phyloP scores from a whole-genome alignment of 1,140 invertebrate species.

The Paracyclopina nana region DNA sequence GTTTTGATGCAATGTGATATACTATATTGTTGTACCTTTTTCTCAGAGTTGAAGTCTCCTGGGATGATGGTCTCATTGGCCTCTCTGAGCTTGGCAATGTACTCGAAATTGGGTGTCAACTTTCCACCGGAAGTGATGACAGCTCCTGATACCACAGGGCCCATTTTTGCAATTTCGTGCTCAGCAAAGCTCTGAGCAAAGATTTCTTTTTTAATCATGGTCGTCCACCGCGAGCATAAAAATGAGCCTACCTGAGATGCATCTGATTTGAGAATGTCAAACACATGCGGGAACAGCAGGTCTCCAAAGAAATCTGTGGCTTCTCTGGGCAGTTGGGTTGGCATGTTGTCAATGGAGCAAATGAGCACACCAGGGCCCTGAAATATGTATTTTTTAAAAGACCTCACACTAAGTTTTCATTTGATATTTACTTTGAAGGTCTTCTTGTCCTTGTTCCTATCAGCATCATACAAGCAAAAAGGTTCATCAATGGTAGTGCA shows the following conservation, averaged over 20 bases:
- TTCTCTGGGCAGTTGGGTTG: slow-evolving; percentile 89
- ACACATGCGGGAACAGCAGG: slow-evolving; percentile 63
- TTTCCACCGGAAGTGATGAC: slow-evolving; percentile 89
- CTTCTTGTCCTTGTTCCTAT: slow-evolving; percentile 87
- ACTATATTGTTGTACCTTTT: too few relatives aligned
- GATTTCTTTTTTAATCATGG: too few relatives aligned
- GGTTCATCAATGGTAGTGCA: slow-evolving; percentile 83
- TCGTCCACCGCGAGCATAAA: slow-evolving; percentile 25
- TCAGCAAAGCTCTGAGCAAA: slow-evolving; percentile 6
- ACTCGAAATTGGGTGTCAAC: slow-evolving; percentile 78
- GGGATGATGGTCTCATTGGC: slow-evolving; percentile 25
- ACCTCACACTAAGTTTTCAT: too few relatives aligned
- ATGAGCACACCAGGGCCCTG: slow-evolving; percentile 87
- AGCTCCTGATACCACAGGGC: slow-evolving; percentile 36
- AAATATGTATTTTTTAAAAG: too few relatives aligned
- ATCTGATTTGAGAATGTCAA: slow-evolving; percentile 76
- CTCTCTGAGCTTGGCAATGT: slow-evolving; percentile 69
- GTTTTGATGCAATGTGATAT: too few relatives aligned
- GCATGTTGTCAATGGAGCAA: slow-evolving; percentile 99
- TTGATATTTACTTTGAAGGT: too few relatives aligned
- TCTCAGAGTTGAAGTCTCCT: background rate
- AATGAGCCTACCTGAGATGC: slow-evolving; percentile 57
- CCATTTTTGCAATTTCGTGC: slow-evolving; percentile 8
- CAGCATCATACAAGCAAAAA: slow-evolving; percentile 51
- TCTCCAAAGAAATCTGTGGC: slow-evolving; percentile 95